Evolutionary conservation across 2,113 vertebrate genomes (phyloP), one percentile per base, ranked within the genome.

Genomic region (Cryptoleucopteryx plumbea): DNA sequence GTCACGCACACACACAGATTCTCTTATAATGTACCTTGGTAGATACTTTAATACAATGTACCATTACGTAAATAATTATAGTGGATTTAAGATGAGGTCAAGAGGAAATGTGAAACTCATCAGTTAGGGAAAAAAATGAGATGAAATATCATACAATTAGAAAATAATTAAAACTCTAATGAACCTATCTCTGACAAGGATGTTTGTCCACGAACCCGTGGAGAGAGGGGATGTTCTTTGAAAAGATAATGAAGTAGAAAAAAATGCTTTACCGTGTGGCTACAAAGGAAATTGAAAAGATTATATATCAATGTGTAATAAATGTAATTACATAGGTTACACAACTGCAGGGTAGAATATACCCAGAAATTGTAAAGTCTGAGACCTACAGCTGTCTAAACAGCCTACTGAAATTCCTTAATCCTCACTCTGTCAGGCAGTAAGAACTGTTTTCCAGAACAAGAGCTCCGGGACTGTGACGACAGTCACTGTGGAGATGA

Each of bases 151-250:
- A 84, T 36, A 48, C 8, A 91, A 86, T 85, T 89, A 93, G 61
- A 72, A 95, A 93, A 94, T 82, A 91, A 96, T 92, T 89, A 94
- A 85, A 87, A 93, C 80, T 91, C 27, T 93, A 92, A 94, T 84
- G 65, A 94, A 68, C 56, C 16, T 82, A 38, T 48, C 13, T 65
- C 52, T 87, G 72, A 61, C 34, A 82, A 91, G 34, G 19, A 53
- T 73, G 48, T 94, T 95, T 89, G 68, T 52, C 73, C 48, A 62
- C 12, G 61, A 94, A 95, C 73, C 43, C 58, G 61, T 53, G 43
- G 61, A 92, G 59, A 84, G 34, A 71, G 36, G 40, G 5, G 47
- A 61, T 94, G 31, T 31, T 81, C 70, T 94, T 56, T 85, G 61
- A 61, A 91, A 88, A 92, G 29, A 80, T 67, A 94, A 93, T 74